A percentile compares a stretch with the other conserved stretches of the same genome.
These are phyloP conservation scores for Zoanthus gigantus DNA, from an alignment of 92 coral and sea anemone genomes.

Conservation along the genomic window DNA sequence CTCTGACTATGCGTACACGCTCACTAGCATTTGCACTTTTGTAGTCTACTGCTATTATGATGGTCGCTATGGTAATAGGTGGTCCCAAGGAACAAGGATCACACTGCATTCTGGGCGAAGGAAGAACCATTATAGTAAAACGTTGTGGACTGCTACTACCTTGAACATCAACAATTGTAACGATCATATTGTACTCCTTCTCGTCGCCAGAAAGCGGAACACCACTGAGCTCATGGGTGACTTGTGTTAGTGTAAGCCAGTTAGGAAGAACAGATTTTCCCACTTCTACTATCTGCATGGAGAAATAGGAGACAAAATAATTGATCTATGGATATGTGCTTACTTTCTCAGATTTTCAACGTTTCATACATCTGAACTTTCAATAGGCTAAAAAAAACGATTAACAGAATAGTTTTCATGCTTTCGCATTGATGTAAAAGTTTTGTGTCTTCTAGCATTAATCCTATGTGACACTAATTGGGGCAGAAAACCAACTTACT, in stretches of 20 bases:
- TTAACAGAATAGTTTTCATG: too few species aligned
- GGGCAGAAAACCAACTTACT: neutral
- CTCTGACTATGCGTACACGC: constrained; percentile 25
- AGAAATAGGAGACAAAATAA: neutral
- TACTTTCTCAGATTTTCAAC: neutral
- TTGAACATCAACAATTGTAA: neutral
- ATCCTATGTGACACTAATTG: neutral
- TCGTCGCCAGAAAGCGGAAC: constrained; percentile 16
- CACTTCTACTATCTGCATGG: constrained; percentile 21
- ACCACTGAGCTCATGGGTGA: constrained; percentile 27
- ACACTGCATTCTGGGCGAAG: neutral
- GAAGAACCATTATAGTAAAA: constrained; percentile 4
- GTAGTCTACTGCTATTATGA: constrained; percentile 21
- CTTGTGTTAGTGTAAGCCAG: neutral
- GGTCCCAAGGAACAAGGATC: neutral
- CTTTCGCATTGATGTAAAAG: too few species aligned
- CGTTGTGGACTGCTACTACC: neutral
- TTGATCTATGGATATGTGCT: neutral
- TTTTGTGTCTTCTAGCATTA: too few species aligned
- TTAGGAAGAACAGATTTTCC: neutral
- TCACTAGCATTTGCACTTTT: constrained; percentile 25
- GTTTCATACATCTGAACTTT: neutral
- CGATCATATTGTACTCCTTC: constrained; percentile 9
- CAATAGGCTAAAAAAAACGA: neutral
- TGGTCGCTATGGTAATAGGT: constrained; percentile 18